phyloP scores from a whole-genome alignment of 2,797 vertebrate genomes.

The Saguinus oedipus region DNA sequence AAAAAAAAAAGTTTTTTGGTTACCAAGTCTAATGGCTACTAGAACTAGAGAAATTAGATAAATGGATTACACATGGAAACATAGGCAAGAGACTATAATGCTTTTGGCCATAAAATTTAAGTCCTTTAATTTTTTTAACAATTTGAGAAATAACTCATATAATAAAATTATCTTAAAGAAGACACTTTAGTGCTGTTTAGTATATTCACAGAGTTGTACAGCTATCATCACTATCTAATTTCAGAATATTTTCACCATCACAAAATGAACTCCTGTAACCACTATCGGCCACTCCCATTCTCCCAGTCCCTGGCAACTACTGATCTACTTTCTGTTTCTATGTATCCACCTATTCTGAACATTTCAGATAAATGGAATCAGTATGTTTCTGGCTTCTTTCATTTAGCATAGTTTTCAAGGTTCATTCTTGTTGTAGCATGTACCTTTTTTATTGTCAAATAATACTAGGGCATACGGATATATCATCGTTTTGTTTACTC shows the following conservation, averaged over 20 bases:
- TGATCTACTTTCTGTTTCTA: background rate
- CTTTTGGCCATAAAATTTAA: background rate
- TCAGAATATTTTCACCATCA: background rate
- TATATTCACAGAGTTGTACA: background rate
- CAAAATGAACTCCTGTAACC: background rate
- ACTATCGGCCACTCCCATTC: background rate
- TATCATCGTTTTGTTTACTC: background rate
- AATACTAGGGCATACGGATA: background rate
- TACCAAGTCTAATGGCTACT: background rate
- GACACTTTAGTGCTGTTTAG: background rate
- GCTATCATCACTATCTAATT: background rate
- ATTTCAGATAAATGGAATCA: background rate
- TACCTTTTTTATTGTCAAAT: background rate
- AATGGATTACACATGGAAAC: background rate
- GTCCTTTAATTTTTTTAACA: background rate
- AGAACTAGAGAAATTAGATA: slow-evolving; percentile 14
- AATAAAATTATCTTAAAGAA: background rate
- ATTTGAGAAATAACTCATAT: background rate
- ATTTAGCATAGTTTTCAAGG: background rate
- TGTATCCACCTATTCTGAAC: background rate
- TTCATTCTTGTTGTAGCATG: background rate
- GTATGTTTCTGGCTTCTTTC: background rate
- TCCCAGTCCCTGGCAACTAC: background rate
- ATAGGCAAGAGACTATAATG: background rate
- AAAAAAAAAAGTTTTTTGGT: background rate